phyloP scores from a whole-genome alignment of 2,797 vertebrate genomes.

The Schizopygopsis pylzovi region DNA sequence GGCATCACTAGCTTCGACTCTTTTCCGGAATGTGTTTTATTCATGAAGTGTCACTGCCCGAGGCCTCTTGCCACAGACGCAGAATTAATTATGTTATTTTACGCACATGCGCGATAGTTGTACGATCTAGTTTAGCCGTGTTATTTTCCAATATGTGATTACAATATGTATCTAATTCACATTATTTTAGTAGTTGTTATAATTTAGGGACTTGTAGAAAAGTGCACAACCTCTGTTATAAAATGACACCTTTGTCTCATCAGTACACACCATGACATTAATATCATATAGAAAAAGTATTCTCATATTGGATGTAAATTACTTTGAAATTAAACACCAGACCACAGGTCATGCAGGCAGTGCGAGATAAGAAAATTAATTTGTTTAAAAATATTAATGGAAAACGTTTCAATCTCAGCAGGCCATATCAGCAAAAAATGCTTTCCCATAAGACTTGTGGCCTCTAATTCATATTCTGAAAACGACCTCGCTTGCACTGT shows the following conservation, averaged over 20 bases:
- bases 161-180: slow-evolving; percentile 75
- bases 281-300: slow-evolving; percentile 73
- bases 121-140: slow-evolving; percentile 92
- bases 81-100: slow-evolving; percentile 99
- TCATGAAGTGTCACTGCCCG: slow-evolving; percentile 97
- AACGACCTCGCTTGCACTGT: background rate
- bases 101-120: slow-evolving; percentile 99
- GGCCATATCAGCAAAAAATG: slow-evolving; percentile 53
- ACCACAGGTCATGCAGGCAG: slow-evolving; percentile 75
- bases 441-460: slow-evolving; percentile 58
- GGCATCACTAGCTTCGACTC: slow-evolving; percentile 78
- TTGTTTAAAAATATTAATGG: slow-evolving; percentile 84
- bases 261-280: slow-evolving; percentile 77
- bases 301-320: slow-evolving; percentile 78
- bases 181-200: slow-evolving; percentile 76
- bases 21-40: slow-evolving; percentile 97
- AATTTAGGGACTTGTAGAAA: slow-evolving; percentile 71
- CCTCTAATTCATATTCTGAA: slow-evolving; percentile 20
- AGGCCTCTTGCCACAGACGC: slow-evolving; percentile 93
- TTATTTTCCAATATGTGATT: slow-evolving; percentile 74
- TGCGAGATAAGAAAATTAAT: slow-evolving; percentile 77
- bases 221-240: slow-evolving; percentile 68
- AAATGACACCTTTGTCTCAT: slow-evolving; percentile 71
- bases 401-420: slow-evolving; percentile 69
- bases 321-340: slow-evolving; percentile 82